Evolutionary conservation across 2,888 invertebrate species (phyloP).

Genomic region (Eupithecia tripunctaria): DNA sequence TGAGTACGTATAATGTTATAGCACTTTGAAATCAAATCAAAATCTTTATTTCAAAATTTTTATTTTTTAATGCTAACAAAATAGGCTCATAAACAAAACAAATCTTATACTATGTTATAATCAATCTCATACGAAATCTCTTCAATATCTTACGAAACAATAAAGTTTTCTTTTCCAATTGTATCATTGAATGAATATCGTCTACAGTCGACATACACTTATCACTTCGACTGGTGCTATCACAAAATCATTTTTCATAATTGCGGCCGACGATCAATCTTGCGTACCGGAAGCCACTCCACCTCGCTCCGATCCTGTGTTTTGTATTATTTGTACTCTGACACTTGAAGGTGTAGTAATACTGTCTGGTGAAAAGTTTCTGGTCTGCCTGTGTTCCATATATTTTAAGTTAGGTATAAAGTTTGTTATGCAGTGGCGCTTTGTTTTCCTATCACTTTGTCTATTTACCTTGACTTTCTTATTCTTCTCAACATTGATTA

Average conservation of each 20-base stretch:
- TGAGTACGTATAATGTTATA: not conserved
- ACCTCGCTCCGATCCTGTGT: slow-evolving; percentile 52
- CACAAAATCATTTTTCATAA: slow-evolving; percentile 80
- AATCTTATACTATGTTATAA: not conserved
- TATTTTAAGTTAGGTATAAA: not conserved
- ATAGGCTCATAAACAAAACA: not conserved
- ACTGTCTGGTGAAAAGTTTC: slow-evolving; percentile 2
- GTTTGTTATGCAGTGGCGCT: not conserved
- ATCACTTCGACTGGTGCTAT: slow-evolving; percentile 46
- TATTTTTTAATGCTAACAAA: not conserved
- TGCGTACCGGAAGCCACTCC: slow-evolving; percentile 77
- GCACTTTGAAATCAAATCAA: not conserved
- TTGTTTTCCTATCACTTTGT: not conserved
- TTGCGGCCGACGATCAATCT: slow-evolving; percentile 78
- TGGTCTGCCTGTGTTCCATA: not conserved
- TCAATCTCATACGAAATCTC: not conserved
- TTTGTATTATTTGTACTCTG: slow-evolving; percentile 30
- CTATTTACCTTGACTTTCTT: not conserved
- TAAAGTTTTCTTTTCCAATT: not conserved
- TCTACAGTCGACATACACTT: slow-evolving; percentile 25
- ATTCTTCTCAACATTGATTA: not conserved
- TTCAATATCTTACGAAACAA: not conserved
- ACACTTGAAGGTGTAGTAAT: slow-evolving; percentile 24
- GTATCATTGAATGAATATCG: not conserved
- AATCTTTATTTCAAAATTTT: not conserved